These are phyloP conservation scores for Planococcus citri DNA, from an alignment of 1,140 invertebrate species.

Conservation along the genomic window DNA sequence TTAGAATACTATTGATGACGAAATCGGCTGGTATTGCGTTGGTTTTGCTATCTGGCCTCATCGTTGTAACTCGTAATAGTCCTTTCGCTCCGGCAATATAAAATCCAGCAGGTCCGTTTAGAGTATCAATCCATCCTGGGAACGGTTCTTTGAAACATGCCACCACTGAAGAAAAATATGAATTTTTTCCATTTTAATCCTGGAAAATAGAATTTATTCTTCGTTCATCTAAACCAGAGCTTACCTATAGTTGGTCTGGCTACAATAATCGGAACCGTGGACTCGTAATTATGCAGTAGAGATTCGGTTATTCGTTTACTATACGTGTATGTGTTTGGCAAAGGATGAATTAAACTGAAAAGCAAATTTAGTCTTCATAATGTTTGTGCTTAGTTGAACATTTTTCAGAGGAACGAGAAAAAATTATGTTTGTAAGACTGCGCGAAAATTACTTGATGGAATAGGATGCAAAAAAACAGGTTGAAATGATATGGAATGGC, in stretches of 20 bases:
- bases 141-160: constrained; percentile 49
- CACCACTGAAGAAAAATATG: too few species aligned
- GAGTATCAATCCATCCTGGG: constrained; percentile 82
- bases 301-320: constrained; percentile 54
- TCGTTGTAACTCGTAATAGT: constrained; percentile 69
- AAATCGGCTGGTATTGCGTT: constrained; percentile 80
- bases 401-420: too few species aligned
- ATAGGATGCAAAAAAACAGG: too few species aligned
- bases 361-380: too few species aligned
- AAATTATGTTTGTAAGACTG: too few species aligned
- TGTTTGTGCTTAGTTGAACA: too few species aligned
- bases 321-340: constrained; percentile 56
- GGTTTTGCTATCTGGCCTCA: constrained; percentile 54
- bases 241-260: constrained; percentile 15
- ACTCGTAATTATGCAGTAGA: constrained; percentile 41
- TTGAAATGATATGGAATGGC: too few species aligned
- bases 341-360: constrained; percentile 36
- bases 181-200: too few species aligned
- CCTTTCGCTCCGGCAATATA: constrained; percentile 67
- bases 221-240: too few species aligned
- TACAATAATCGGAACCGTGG: constrained; percentile 27
- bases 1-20: constrained; percentile 51
- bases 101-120: constrained; percentile 73
- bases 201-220: too few species aligned
- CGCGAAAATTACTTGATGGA: too few species aligned